Evolutionary conservation across 2,797 vertebrate species (phyloP).

Genomic region (Anabas testudineus): DNA sequence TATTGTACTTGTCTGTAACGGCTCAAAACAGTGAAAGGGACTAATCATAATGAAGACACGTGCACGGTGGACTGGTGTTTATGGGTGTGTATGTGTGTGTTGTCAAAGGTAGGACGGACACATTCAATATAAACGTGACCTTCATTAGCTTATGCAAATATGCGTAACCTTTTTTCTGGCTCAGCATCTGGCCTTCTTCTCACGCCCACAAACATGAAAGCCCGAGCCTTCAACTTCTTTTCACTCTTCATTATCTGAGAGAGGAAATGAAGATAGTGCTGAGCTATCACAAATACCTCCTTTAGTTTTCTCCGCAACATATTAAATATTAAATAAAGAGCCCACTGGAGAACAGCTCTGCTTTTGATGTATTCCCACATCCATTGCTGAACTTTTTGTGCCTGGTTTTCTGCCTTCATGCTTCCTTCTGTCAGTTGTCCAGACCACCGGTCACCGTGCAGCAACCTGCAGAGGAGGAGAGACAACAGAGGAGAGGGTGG

Average conservation of each 20-base stretch:
- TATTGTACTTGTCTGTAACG: neutral
- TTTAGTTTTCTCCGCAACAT: constrained; percentile 24
- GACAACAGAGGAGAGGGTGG: neutral
- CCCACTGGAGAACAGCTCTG: constrained; percentile 21
- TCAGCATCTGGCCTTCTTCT: constrained; percentile 50
- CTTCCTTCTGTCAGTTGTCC: constrained; percentile 17
- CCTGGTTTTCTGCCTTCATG: neutral
- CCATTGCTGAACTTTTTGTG: constrained; percentile 11
- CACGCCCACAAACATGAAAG: constrained; percentile 27
- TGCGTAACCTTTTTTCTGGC: constrained; percentile 35
- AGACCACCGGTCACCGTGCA: constrained; percentile 11
- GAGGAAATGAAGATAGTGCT: constrained; percentile 42
- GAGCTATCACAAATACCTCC: constrained; percentile 21
- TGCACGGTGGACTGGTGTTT: constrained; percentile 6
- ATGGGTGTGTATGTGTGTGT: constrained; percentile 16
- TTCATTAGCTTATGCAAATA: constrained; percentile 81
- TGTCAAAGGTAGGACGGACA: constrained; percentile 27
- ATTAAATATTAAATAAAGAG: constrained; percentile 43
- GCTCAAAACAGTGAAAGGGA: neutral
- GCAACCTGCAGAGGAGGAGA: constrained; percentile 1
- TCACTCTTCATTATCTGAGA: constrained; percentile 45
- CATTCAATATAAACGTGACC: constrained; percentile 53
- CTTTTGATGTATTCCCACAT: constrained; percentile 46
- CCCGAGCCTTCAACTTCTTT: constrained; percentile 41
- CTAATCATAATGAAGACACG: constrained; percentile 8